Evolutionary conservation across 1,140 invertebrate species (phyloP).

Genomic region (Drosophila seguyi): DNA sequence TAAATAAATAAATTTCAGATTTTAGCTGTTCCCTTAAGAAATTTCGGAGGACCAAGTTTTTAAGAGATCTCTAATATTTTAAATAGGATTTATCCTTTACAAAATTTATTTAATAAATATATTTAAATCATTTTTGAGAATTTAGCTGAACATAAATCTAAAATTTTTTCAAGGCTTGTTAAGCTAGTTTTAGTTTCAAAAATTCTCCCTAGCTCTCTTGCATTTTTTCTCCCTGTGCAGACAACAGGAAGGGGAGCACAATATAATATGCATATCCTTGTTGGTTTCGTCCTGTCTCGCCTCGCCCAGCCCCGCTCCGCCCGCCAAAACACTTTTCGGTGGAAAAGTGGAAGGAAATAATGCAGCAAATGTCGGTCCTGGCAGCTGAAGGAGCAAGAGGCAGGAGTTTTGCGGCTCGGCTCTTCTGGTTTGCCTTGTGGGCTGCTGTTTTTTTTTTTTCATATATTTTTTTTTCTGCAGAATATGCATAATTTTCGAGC

Average conservation of each 20-base stretch:
- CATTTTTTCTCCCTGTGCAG: slow-evolving; percentile 10
- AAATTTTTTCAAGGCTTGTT: not conserved
- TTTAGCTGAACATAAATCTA: too few species aligned
- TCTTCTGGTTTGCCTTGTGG: slow-evolving; percentile 37
- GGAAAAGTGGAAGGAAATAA: slow-evolving; percentile 73
- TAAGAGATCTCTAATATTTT: not conserved
- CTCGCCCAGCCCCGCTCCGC: slow-evolving; percentile 1
- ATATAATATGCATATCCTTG: slow-evolving; percentile 80
- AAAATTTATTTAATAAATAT: not conserved
- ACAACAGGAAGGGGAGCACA: slow-evolving; percentile 57
- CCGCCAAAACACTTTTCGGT: slow-evolving; percentile 65
- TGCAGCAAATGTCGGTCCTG: slow-evolving; percentile 72
- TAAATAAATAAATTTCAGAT: too few species aligned
- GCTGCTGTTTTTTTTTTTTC: slow-evolving; percentile 2
- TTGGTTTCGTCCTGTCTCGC: slow-evolving; percentile 25
- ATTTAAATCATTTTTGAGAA: too few species aligned
- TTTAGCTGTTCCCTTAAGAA: too few species aligned
- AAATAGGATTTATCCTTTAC: not conserved
- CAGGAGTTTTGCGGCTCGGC: slow-evolving; percentile 30
- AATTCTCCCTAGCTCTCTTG: not conserved
- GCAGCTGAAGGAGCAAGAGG: slow-evolving; percentile 30
- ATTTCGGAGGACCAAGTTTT: not conserved
- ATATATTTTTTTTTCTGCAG: slow-evolving; percentile 61
- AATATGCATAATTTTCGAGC: slow-evolving; percentile 81
- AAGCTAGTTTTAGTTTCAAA: too few species aligned